Evolutionary conservation across 2,113 vertebrate genomes (phyloP), one percentile per base, ranked within the genome.

Genomic region (Hydrolagus affinis): DNA sequence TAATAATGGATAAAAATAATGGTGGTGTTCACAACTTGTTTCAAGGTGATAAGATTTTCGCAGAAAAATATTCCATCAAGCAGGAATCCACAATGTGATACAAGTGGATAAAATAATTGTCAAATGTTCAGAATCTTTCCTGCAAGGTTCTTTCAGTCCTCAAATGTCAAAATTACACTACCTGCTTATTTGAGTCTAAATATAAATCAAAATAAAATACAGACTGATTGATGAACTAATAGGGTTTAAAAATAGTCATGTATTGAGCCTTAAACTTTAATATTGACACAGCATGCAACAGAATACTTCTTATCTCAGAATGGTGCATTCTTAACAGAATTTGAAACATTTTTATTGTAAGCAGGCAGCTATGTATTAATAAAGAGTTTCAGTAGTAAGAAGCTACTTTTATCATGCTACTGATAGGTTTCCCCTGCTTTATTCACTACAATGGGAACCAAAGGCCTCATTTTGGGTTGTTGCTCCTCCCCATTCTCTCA

Each of bases 261-360:
- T 80, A 17, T 64, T 62, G n/a, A 25, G 7, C 30, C 15, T 30
- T 83, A 83, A 30, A 30, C 23, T 66, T 66, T 83, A 30, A 14
- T 83, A 25, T 25, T 64, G 77, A 83, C 25, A 19, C 7, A 62
- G 57, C 77, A 83, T 83, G 77, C 77, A 83, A 66, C 60, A 32
- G n/a, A 83, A 83, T 8, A 10, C 7, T 78, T 62, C 60, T 78
- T 23, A 78, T 56, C 59, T 28, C 25, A 66, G 77, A 3, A 66
- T 64, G 77, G 15, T 17, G 17, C 25, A 66, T 83, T 83, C 28
- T 83, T 66, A 66, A 64, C 15, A 30, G 60, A 83, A 83, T 66
- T 30, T 30, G 62, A 66, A 83, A 56, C 23, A 11, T 19, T 80
- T 64, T 64, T 25, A 83, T 83, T 83, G 14, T 28, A 28, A 28